Percentiles rank a stretch among this genome's conserved stretches.
Conservation (phyloP, 2,113 vertebrate species). For the Aythya baeri region DNA sequence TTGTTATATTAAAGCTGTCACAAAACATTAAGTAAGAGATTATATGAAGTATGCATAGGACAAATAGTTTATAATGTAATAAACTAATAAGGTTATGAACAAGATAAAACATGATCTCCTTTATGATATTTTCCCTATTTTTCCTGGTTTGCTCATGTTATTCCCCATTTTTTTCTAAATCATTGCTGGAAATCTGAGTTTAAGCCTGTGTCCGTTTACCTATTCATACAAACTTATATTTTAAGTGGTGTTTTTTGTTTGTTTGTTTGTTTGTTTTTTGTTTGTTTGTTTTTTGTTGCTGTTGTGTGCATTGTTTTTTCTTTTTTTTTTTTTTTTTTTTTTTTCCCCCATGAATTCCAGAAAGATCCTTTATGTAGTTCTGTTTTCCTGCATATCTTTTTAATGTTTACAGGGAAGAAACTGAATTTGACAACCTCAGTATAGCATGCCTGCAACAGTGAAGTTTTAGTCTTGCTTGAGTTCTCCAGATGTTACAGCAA, state of each 20-base stretch:
- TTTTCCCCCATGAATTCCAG: background rate
- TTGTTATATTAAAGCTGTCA: constrained; percentile 76
- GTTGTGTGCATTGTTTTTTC: too few species aligned
- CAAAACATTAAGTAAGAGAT: constrained; percentile 75
- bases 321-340: background rate
- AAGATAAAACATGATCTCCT: constrained; percentile 59
- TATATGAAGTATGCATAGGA: constrained; percentile 67
- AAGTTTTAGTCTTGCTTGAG: background rate
- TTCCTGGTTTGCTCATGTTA: background rate
- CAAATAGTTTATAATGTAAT: constrained; percentile 72
- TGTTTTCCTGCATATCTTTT: background rate
- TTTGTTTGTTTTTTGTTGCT: too few species aligned
- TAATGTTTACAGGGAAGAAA: background rate
- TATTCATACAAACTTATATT: background rate
- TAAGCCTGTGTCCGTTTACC: background rate
- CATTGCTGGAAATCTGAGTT: constrained; percentile 12
- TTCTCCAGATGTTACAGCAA: constrained; percentile 14
- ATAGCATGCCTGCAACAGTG: background rate
- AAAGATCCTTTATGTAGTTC: background rate
- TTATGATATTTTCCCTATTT: constrained; percentile 12
- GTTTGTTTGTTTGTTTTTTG: too few species aligned
- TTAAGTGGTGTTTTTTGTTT: background rate
- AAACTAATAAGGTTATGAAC: constrained; percentile 61
- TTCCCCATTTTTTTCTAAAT: constrained; percentile 38
- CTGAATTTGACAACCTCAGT: background rate